These are phyloP conservation scores for Drosophila multiciliata DNA, from an alignment of 2,888 invertebrate species.

Conservation along the genomic window DNA sequence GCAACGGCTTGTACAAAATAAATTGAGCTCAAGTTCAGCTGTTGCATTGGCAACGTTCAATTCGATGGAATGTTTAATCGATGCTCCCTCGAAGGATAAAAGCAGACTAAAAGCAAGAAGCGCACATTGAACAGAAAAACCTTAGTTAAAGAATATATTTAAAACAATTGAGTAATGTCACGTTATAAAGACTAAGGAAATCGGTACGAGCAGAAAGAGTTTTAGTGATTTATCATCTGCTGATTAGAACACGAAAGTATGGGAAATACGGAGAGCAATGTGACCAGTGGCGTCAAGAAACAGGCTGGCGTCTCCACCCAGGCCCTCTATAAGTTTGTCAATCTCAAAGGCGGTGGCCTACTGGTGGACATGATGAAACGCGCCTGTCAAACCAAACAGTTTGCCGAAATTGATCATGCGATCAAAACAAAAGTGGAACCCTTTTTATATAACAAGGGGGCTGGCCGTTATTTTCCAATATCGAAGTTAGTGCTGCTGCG, in stretches of 20 bases:
- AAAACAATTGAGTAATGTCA: slow-evolving; percentile 52
- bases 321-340: slow-evolving; percentile 94
- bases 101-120: slow-evolving; percentile 38
- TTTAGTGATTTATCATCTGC: slow-evolving; percentile 6
- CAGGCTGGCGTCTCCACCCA: slow-evolving; percentile 95
- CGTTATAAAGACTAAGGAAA: slow-evolving; percentile 50
- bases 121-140: slow-evolving; percentile 14
- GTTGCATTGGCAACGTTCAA: slow-evolving; percentile 72
- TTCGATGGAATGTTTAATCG: slow-evolving; percentile 66
- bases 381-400: slow-evolving; percentile 95
- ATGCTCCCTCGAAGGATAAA: slow-evolving; percentile 61
- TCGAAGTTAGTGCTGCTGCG: slow-evolving; percentile 94
- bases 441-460: slow-evolving; percentile 96
- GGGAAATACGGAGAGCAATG: slow-evolving; percentile 95
- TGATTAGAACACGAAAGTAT: slow-evolving; percentile 80
- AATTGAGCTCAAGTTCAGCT: slow-evolving; percentile 74
- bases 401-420: slow-evolving; percentile 95
- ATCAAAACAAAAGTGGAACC: slow-evolving; percentile 96
- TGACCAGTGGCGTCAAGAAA: slow-evolving; percentile 97
- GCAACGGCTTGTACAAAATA: slow-evolving; percentile 66
- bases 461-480: slow-evolving; percentile 95
- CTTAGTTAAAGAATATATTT: slow-evolving; percentile 28
- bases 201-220: slow-evolving; percentile 3
- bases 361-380: slow-evolving; percentile 97
- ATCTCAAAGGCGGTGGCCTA: slow-evolving; percentile 97